These are phyloP conservation scores for Xanthorhoe designata DNA, from an alignment of 2,888 invertebrate species.

Conservation along the genomic window DNA sequence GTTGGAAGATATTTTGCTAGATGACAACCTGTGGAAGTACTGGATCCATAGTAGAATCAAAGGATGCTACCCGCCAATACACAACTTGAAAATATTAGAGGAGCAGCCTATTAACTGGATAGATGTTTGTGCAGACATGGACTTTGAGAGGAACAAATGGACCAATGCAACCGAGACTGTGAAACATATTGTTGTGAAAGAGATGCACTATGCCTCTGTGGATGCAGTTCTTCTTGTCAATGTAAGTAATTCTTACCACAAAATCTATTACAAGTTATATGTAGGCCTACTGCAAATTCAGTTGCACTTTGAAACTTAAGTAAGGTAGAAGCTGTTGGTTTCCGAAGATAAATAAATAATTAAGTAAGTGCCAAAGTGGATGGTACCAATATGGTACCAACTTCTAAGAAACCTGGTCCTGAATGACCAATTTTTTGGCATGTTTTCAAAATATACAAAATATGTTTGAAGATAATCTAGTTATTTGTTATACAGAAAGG, in stretches of 20 bases:
- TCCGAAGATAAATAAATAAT: no score
- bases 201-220: constrained; percentile 86
- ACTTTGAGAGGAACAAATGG: constrained; percentile 86
- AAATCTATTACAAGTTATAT: background rate
- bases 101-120: constrained; percentile 82
- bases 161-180: constrained; percentile 71
- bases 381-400: no score
- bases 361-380: no score
- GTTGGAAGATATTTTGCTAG: constrained; percentile 83
- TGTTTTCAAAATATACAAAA: background rate
- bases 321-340: no score
- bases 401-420: no score
- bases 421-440: no score
- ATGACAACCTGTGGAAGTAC: constrained; percentile 85
- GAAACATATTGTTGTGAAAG: constrained; percentile 78
- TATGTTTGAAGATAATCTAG: background rate
- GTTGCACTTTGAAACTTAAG: no score
- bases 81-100: constrained; percentile 67
- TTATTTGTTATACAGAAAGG: constrained; percentile 66
- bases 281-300: no score
- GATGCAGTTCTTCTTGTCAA: constrained; percentile 85
- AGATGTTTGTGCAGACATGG: constrained; percentile 86
- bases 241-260: constrained; percentile 64
- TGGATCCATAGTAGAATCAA: constrained; percentile 76
- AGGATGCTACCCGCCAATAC: constrained; percentile 71